These are phyloP conservation scores for Metopolophium dirhodum DNA, from an alignment of 1,140 invertebrate species.

Conservation along the genomic window DNA sequence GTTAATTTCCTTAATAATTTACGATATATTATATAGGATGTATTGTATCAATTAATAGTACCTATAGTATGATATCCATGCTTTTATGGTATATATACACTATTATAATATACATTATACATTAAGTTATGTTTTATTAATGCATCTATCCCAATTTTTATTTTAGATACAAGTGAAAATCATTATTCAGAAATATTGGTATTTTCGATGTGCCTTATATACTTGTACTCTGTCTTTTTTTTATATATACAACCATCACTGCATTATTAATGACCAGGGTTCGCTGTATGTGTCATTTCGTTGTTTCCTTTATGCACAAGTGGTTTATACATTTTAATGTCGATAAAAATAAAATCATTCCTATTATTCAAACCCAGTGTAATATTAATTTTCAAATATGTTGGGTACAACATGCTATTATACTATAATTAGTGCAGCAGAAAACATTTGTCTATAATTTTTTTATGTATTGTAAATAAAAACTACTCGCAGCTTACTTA, in stretches of 20 bases:
- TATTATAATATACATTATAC: not conserved
- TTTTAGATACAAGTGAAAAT: not conserved
- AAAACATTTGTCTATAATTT: not conserved
- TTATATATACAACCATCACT: not conserved
- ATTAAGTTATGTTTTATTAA: not conserved
- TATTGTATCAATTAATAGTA: not conserved
- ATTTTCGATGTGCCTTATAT: not conserved
- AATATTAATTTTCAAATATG: not conserved
- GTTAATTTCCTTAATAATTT: not conserved
- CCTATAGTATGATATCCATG: not conserved
- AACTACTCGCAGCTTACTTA: not conserved
- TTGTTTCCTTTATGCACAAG: not conserved
- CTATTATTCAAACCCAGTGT: not conserved
- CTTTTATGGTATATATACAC: not conserved
- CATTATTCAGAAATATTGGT: not conserved
- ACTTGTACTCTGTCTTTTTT: not conserved
- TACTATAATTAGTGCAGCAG: not conserved
- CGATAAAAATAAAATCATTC: not conserved
- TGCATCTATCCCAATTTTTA: not conserved
- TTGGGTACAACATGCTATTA: not conserved
- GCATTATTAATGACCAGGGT: not conserved
- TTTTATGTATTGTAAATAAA: not conserved
- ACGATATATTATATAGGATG: not conserved
- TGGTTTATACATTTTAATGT: not conserved
- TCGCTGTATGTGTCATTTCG: not conserved